A percentile compares a stretch with the other conserved stretches of the same genome.
Conservation (phyloP, 2,113 vertebrate genomes). For the Azemiops feae region DNA sequence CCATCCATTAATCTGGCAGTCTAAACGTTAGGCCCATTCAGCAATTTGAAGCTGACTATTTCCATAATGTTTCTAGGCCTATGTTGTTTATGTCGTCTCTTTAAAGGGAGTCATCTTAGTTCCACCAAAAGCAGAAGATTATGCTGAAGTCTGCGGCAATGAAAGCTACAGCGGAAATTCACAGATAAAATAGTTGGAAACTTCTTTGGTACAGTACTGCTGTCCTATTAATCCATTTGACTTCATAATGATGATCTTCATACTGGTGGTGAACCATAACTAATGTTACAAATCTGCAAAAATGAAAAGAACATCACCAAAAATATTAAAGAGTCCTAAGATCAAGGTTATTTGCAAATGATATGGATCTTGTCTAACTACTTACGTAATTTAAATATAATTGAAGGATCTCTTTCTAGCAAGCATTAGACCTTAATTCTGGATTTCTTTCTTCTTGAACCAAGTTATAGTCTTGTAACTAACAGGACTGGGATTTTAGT, state of each 20-base stretch:
- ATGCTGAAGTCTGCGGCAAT: constrained; percentile 35
- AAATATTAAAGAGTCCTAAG: constrained; percentile 76
- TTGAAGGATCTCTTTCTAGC: constrained; percentile 59
- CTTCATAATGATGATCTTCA: constrained; percentile 78
- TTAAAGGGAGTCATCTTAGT: constrained; percentile 2
- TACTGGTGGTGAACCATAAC: constrained; percentile 81
- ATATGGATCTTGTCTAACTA: constrained; percentile 63
- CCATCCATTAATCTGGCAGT: not conserved
- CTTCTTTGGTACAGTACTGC: constrained; percentile 67
- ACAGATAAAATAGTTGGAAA: constrained; percentile 65
- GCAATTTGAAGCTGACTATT: not conserved
- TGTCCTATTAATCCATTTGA: constrained; percentile 73
- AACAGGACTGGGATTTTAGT: constrained; percentile 27
- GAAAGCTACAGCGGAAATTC: constrained; percentile 61
- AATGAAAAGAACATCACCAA: constrained; percentile 77
- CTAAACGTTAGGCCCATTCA: not conserved
- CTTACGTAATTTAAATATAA: constrained; percentile 64
- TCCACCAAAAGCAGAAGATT: constrained; percentile 31
- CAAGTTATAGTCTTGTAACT: constrained; percentile 18
- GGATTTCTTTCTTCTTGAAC: constrained; percentile 31
- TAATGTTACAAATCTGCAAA: constrained; percentile 83
- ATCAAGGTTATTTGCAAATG: constrained; percentile 77
- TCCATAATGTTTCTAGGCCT: not conserved
- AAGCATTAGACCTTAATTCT: constrained; percentile 32
- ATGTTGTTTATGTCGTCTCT: not conserved